Evolutionary conservation across 1,140 invertebrate genomes (phyloP).

Genomic region (Pomacea maculata): DNA sequence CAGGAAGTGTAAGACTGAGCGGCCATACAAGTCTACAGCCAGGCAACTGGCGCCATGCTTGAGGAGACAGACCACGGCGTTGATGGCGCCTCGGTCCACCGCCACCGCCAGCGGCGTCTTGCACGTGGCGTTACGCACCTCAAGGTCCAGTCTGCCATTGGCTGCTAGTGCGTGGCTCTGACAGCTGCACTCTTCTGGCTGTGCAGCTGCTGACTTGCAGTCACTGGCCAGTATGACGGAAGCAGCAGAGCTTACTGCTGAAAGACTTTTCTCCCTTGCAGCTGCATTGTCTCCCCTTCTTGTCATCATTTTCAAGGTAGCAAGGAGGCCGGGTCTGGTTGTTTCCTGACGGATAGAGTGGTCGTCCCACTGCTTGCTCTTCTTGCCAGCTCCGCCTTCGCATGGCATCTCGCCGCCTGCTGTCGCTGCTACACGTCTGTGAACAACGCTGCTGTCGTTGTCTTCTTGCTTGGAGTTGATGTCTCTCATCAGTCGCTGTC

Average conservation of each 20-base stretch:
- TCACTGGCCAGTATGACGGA: too few relatives aligned
- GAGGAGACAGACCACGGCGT: constrained; percentile 15
- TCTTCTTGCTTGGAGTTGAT: not conserved
- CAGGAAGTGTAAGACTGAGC: constrained; percentile 18
- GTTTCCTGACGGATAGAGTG: too few relatives aligned
- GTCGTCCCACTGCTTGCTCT: not conserved
- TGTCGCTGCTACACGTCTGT: not conserved
- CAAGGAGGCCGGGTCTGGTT: too few relatives aligned
- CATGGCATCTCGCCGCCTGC: not conserved
- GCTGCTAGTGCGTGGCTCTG: not conserved
- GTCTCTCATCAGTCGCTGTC: not conserved
- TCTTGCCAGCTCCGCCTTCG: not conserved
- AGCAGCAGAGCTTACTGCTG: not conserved
- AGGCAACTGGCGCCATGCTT: constrained; percentile 11
- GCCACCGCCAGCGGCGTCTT: constrained; percentile 21
- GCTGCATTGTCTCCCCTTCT: not conserved
- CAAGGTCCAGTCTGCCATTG: not conserved
- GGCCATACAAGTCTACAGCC: constrained; percentile 17
- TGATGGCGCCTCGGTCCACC: constrained; percentile 12
- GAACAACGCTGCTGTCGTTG: not conserved
- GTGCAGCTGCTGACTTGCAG: not conserved
- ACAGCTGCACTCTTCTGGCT: not conserved
- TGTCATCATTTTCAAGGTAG: too few relatives aligned
- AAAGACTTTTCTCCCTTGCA: not conserved
- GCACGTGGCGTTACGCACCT: constrained; percentile 16